Base-by-base conservation (phyloP, 2,888 invertebrate species). In the Agrotis clavis region DNA sequence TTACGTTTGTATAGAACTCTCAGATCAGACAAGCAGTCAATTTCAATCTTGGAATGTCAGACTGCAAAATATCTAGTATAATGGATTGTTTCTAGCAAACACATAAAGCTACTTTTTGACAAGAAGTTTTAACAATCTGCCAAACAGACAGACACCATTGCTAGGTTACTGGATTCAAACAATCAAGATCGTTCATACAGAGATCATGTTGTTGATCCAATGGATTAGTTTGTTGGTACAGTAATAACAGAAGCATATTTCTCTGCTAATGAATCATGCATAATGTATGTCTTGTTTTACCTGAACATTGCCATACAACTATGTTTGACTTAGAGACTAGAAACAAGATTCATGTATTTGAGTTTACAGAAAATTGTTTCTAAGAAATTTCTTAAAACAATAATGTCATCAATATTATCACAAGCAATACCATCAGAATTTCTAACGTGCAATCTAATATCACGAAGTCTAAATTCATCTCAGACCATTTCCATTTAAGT, bases 391-490 rank as follows among this genome's bases (percentile, higher is more conserved):
- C 18, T n/a, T 5, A 16, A 41, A 51, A n/a, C 21, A 47, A 16
- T 9, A 51, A 6, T 4, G 9, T 48, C 7, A 72, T 41, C 9
- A 53, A 53, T 45, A 35, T 14, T 13, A 45, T 21, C n/a, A 35
- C 18, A 14, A 18, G 14, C 41, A 45, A 11, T 25, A 16, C 13
- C 13, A 56, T 59, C 35, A 14, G 30, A 18, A 30, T 59, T 56
- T 35, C 48, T 18, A 59, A 73, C 19, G 13, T 48, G 41, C n/a
- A 47, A 51, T 67, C 7, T 47, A 64, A 56, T 35, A 82, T 51
- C 61, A 65, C 48, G n/a, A 60, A 48, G 54, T 63, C 62, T 79
- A 51, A 69, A 67, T 70, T 50, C 72, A 73, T 61, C 64, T 67
- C 16, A 60, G 19, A 72, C 57, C 54, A 19, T 62, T 71, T 67